Evolutionary conservation across 2,113 vertebrate genomes (phyloP).

Genomic region (Puffinus mauretanicus): DNA sequence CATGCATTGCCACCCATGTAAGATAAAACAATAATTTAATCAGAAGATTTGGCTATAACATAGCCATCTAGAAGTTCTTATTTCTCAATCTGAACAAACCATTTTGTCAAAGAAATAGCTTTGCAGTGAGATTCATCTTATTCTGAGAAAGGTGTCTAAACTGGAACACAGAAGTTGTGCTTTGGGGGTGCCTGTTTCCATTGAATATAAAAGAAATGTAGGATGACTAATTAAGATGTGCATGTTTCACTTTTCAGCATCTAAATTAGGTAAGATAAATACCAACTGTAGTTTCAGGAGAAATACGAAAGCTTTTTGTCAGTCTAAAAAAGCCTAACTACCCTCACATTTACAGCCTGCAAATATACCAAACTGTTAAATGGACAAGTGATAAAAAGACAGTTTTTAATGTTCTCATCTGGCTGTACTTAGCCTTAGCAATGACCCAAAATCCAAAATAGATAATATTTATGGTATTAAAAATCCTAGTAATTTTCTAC

Average conservation of each 20-base stretch:
- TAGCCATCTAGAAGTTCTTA: background rate
- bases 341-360: background rate
- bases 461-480: background rate
- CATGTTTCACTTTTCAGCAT: background rate
- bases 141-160: background rate
- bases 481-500: background rate
- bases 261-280: background rate
- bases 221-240: background rate
- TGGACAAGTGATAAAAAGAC: background rate
- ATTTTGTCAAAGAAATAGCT: background rate
- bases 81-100: background rate
- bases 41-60: background rate
- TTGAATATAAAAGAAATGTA: background rate
- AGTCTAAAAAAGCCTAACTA: background rate
- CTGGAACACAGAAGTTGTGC: background rate
- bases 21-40: background rate
- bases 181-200: background rate
- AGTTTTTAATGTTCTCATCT: background rate
- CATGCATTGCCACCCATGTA: background rate
- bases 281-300: background rate
- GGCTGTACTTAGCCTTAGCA: background rate
- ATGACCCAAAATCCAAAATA: background rate
- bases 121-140: background rate
- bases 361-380: background rate
- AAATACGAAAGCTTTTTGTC: background rate